A percentile compares a stretch with the other conserved stretches of the same genome.
Evolutionary conservation across 2,888 invertebrate genomes (phyloP).

Genomic region (Lasioglossum calceatum): DNA sequence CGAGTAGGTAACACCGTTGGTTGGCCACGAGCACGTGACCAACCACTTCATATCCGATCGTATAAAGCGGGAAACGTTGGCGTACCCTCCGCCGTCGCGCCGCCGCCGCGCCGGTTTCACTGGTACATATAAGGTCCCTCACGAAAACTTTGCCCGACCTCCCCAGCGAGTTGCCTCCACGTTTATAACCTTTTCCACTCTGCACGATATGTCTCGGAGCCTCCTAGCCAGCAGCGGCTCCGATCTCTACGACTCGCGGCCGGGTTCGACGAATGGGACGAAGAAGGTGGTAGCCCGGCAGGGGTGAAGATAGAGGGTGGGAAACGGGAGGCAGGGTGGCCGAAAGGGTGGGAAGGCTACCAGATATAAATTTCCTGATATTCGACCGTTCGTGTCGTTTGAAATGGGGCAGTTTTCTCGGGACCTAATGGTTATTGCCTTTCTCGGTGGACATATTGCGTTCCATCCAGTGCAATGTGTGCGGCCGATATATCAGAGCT

Average conservation of each 20-base stretch:
- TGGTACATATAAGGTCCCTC: slow-evolving; percentile 33
- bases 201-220: slow-evolving; percentile 70
- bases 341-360: slow-evolving; percentile 71
- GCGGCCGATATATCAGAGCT: slow-evolving; percentile 86
- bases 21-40: slow-evolving; percentile 67
- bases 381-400: slow-evolving; percentile 87
- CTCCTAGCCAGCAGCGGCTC: slow-evolving; percentile 43
- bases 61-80: slow-evolving; percentile 64
- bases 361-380: slow-evolving; percentile 87
- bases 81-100: slow-evolving; percentile 35
- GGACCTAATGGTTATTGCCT: slow-evolving; percentile 88
- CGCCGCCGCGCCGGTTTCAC: slow-evolving; percentile 15
- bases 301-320: slow-evolving; percentile 81
- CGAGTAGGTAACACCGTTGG: slow-evolving; percentile 56
- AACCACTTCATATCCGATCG: slow-evolving; percentile 71
- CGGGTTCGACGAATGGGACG: slow-evolving; percentile 65
- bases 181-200: slow-evolving; percentile 74
- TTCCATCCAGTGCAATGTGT: slow-evolving; percentile 87
- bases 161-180: slow-evolving; percentile 60
- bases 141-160: slow-evolving; percentile 61
- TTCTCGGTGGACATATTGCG: slow-evolving; percentile 87
- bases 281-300: slow-evolving; percentile 75
- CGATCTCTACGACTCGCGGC: slow-evolving; percentile 59
- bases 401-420: slow-evolving; percentile 87
- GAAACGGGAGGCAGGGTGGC: slow-evolving; percentile 54